Conservation (phyloP, 2,797 vertebrate genomes). For the Australoheros facetus region DNA sequence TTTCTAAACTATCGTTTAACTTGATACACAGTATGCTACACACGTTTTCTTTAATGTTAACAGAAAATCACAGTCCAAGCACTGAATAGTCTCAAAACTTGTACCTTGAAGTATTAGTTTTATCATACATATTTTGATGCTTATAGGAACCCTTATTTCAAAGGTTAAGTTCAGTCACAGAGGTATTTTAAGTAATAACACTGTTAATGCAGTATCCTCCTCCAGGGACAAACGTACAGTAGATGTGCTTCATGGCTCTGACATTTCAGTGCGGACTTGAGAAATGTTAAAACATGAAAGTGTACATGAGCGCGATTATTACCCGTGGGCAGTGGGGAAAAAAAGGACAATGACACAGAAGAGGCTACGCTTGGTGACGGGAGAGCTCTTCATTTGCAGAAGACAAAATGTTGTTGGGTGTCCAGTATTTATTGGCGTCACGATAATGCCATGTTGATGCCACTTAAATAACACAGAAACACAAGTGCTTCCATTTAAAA, state of each 20-base stretch:
- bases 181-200: slow-evolving; percentile 19
- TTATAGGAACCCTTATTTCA: neutral
- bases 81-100: slow-evolving; percentile 13
- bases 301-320: slow-evolving; percentile 47
- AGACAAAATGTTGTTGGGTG: slow-evolving; percentile 23
- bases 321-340: slow-evolving; percentile 24
- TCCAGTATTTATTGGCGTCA: slow-evolving; percentile 40
- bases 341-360: slow-evolving; percentile 18
- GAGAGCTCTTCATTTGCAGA: slow-evolving; percentile 25
- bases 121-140: neutral
- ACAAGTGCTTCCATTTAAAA: slow-evolving; percentile 33
- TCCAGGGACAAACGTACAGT: slow-evolving; percentile 19
- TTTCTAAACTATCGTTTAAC: slow-evolving; percentile 16
- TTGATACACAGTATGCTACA: neutral
- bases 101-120: slow-evolving; percentile 1
- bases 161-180: neutral
- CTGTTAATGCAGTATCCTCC: neutral
- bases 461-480: slow-evolving; percentile 38
- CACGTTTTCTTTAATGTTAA: slow-evolving; percentile 19
- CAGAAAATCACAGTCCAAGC: slow-evolving; percentile 17
- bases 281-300: slow-evolving; percentile 56
- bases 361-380: neutral
- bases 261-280: slow-evolving; percentile 53
- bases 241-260: slow-evolving; percentile 26
- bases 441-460: slow-evolving; percentile 6